Evolutionary conservation across 2,113 vertebrate species (phyloP), one percentile per base, ranked within the genome.

Genomic region (Mionectes macconnelli): DNA sequence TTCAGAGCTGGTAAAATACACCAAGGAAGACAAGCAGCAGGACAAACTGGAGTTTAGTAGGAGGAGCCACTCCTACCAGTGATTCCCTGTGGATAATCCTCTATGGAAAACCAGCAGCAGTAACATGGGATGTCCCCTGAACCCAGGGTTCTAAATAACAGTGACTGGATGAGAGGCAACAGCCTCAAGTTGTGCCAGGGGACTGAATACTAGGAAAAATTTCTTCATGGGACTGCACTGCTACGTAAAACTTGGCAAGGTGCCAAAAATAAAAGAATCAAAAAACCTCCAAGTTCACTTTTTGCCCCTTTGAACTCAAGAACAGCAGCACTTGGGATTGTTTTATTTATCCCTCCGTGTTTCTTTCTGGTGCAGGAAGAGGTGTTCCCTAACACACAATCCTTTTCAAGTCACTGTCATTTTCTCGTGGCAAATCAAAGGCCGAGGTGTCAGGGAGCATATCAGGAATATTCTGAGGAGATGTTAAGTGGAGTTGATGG

Each of bases 101-200:
- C 10, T 6, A 2, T 1, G 7, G 27, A 73, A 53, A 73, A 47
- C 7, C 17, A 39, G 21, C 79, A 33, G 42, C 40, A 63, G 20
- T 0, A 39, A 21, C 42, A 4, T 0, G 21, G 33, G 12, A 47
- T 33, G 39, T 17, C 69, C 8, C 1, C 24, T n/a, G 24, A 23
- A 33, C 1, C 49, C 49, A 35, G 70, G 44, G 5, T 10, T 62
- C 30, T 37, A 16, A 57, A 13, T 27, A 64, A 28, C 4, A 57
- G 25, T 4, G 50, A 66, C 18, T 74, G 68, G 14, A 44, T 9
- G 44, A 67, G 50, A 31, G 50, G 21, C 27, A 44, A 44, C 0
- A 0, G 28, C 66, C 59, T 37, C 76, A 37, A 33, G 8, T 6
- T 57, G 72, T 23, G 18, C 24, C 35, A 50, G 42, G 62, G 4